phyloP scores from a whole-genome alignment of 35 echinoderm and acorn worm species.

The Heliocidaris erythrogramma region DNA sequence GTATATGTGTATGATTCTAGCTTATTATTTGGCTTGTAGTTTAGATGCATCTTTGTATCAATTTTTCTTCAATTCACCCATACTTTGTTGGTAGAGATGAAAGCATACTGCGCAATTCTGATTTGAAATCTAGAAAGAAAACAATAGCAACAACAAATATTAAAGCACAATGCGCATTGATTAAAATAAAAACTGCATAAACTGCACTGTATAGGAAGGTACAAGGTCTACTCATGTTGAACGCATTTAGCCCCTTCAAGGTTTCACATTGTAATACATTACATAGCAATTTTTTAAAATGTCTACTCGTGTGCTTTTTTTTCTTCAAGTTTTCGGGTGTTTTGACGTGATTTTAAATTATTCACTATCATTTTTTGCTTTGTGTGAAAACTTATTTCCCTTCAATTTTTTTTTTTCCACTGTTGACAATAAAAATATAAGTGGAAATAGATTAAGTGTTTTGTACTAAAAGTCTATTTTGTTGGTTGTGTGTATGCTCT shows the following conservation, averaged over 20 bases:
- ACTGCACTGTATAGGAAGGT: neutral
- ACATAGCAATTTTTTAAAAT: neutral
- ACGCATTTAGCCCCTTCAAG: neutral
- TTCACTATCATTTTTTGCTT: conserved; percentile 41
- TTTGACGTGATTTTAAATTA: conserved; percentile 45
- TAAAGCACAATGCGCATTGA: neutral
- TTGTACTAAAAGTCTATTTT: neutral
- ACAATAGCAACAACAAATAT: neutral
- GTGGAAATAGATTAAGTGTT: conserved; percentile 29
- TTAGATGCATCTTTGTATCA: neutral
- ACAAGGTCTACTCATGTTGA: neutral
- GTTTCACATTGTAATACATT: neutral
- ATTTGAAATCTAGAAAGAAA: neutral
- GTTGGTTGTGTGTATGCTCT: neutral
- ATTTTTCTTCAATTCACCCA: neutral
- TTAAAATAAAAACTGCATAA: neutral
- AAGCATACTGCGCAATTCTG: neutral
- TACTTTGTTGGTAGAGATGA: neutral
- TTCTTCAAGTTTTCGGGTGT: conserved; percentile 25
- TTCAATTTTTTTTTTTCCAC: conserved; percentile 43
- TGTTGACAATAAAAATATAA: conserved; percentile 31
- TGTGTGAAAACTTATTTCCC: conserved; percentile 37
- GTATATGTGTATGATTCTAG: neutral
- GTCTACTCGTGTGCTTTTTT: conserved; percentile 34
- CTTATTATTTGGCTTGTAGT: conserved; percentile 18